phyloP scores from a whole-genome alignment of 2,113 vertebrate species.

The Atlantisia rogersi region DNA sequence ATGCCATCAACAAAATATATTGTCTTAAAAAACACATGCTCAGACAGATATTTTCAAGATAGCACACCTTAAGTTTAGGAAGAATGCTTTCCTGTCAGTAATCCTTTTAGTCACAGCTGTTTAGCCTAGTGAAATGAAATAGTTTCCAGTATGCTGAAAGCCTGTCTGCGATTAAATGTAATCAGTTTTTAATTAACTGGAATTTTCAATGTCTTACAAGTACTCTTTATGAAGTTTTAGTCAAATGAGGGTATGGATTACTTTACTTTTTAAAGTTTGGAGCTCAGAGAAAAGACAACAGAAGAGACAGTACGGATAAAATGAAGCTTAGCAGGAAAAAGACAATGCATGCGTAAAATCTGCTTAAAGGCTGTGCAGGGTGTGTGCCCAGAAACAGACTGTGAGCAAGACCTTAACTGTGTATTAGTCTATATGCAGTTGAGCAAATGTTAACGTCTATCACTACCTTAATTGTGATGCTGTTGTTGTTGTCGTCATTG shows the following conservation, averaged over 20 bases:
- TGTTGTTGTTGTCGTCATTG: too few species aligned
- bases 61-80: not conserved
- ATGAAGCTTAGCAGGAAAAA: not conserved
- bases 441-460: not conserved
- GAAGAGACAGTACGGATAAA: not conserved
- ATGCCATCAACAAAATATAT: not conserved
- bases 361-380: not conserved
- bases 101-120: slow-evolving; percentile 59
- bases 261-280: slow-evolving; percentile 29
- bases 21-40: not conserved
- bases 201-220: slow-evolving; percentile 10
- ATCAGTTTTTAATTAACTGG: slow-evolving; percentile 65
- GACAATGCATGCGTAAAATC: not conserved
- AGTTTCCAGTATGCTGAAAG: slow-evolving; percentile 34
- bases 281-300: not conserved
- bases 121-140: slow-evolving; percentile 51
- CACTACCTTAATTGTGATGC: not conserved
- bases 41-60: not conserved
- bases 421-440: not conserved
- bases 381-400: not conserved
- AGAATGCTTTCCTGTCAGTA: slow-evolving; percentile 31
- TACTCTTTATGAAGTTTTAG: slow-evolving; percentile 38
- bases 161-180: slow-evolving; percentile 40
- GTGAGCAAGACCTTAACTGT: not conserved
- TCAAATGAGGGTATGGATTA: slow-evolving; percentile 38